phyloP scores from a whole-genome alignment of 2,888 invertebrate species.

The Netelia inedita region DNA sequence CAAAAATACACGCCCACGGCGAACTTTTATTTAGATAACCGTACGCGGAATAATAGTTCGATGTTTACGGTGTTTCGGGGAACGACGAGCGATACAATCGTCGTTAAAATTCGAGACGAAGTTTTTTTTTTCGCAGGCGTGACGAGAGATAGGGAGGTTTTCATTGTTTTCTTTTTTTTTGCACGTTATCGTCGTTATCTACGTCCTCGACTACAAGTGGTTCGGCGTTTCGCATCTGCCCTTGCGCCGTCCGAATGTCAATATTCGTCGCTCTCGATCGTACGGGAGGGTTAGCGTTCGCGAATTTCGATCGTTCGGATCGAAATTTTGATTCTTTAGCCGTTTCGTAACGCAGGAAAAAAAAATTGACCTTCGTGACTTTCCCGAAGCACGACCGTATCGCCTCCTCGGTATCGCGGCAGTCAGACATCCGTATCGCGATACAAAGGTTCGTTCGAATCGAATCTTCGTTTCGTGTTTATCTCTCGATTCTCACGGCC shows the following conservation, averaged over 20 bases:
- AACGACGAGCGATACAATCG: neutral
- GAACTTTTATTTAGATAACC: too few relatives aligned
- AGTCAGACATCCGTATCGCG: slow-evolving; percentile 21
- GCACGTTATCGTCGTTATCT: neutral
- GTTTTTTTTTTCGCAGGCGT: slow-evolving; percentile 37
- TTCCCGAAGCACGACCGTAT: neutral
- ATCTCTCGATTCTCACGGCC: neutral
- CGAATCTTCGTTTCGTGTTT: neutral
- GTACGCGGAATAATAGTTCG: too few relatives aligned
- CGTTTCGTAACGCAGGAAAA: neutral
- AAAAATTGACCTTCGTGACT: neutral
- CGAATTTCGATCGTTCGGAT: neutral
- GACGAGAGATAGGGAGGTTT: neutral
- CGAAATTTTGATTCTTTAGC: neutral
- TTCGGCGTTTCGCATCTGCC: slow-evolving; percentile 27
- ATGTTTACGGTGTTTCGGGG: too few relatives aligned
- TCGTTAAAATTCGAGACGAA: slow-evolving; percentile 7
- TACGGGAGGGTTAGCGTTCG: neutral
- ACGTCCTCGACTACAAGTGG: slow-evolving; percentile 36
- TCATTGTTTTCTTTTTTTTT: neutral
- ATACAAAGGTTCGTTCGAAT: slow-evolving; percentile 27
- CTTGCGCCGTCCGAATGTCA: too few relatives aligned
- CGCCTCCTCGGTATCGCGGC: neutral
- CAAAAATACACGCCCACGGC: too few relatives aligned
- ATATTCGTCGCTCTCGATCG: too few relatives aligned